Conservation (phyloP, 53 echinoderm and acorn worm species). For the Temnopleurus reevesii region DNA sequence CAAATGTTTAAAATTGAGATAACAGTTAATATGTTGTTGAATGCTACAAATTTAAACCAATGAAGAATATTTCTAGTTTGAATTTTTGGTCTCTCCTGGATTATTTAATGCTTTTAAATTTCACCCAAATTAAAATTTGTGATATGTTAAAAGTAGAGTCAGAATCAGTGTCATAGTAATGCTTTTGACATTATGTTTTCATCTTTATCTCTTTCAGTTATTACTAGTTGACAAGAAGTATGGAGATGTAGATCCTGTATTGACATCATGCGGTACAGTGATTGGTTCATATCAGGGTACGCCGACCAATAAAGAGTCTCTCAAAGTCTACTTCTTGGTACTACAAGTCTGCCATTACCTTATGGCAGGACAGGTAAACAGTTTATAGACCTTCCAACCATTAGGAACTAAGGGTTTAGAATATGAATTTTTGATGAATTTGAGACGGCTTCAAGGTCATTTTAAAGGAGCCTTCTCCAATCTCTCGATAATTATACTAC, state of each 20-base stretch:
- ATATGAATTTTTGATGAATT: no score
- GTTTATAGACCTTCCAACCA: no score
- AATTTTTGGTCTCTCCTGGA: neutral
- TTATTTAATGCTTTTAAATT: no score
- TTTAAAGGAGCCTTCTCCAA: no score
- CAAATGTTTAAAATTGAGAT: no score
- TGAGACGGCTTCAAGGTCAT: no score
- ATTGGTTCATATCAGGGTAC: slow-evolving; percentile 85
- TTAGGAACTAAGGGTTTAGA: no score
- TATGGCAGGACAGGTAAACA: slow-evolving; percentile 91
- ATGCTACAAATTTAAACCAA: no score
- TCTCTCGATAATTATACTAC: no score
- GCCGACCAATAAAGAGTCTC: slow-evolving; percentile 92
- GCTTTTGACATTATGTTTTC: neutral
- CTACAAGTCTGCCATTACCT: slow-evolving; percentile 98
- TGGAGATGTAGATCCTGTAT: slow-evolving; percentile 88
- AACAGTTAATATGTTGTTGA: no score
- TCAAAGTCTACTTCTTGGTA: slow-evolving; percentile 97
- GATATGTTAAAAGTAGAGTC: neutral
- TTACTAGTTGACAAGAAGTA: slow-evolving; percentile 97
- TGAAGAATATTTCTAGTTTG: no score
- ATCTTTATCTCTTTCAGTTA: slow-evolving; percentile 57
- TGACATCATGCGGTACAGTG: slow-evolving; percentile 89
- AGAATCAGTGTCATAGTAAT: neutral
- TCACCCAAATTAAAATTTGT: neutral